phyloP scores from a whole-genome alignment of 2,797 vertebrate genomes.

The Lophura swinhoii region DNA sequence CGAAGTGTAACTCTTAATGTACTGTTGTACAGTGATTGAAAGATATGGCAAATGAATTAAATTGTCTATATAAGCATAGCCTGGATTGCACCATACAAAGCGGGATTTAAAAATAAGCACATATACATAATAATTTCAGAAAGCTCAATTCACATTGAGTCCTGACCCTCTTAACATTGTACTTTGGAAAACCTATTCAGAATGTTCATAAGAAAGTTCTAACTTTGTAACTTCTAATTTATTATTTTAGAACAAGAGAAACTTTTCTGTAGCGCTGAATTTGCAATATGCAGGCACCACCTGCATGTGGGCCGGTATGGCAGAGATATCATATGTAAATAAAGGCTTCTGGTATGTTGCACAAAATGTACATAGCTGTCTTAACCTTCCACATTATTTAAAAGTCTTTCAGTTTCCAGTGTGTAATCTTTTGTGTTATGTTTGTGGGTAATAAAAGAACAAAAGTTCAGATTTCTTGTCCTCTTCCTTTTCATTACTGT shows the following conservation, averaged over 20 bases:
- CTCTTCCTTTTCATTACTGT: neutral
- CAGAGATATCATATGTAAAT: neutral
- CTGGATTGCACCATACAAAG: neutral
- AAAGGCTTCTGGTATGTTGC: neutral
- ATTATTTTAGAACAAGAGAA: neutral
- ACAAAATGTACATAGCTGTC: conserved; percentile 37
- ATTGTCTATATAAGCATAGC: neutral
- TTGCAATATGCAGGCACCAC: neutral
- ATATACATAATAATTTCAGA: neutral
- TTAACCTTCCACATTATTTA: conserved; percentile 3
- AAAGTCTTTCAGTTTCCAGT: neutral
- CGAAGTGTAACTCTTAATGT: neutral
- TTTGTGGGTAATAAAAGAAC: neutral
- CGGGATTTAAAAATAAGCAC: neutral
- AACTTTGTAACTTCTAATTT: conserved; percentile 26
- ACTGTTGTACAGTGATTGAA: neutral
- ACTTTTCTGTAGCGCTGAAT: neutral
- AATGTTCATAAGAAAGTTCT: neutral
- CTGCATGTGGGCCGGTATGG: neutral
- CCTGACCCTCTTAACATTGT: neutral
- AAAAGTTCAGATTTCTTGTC: neutral
- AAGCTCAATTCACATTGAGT: neutral
- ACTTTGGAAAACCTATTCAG: neutral
- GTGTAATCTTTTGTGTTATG: conserved; percentile 16
- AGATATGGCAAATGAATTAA: neutral